Percentiles rank a stretch among this genome's conserved stretches.
These are phyloP conservation scores for Petaurus breviceps DNA, from an alignment of 2,113 vertebrate genomes.

Conservation along the genomic window DNA sequence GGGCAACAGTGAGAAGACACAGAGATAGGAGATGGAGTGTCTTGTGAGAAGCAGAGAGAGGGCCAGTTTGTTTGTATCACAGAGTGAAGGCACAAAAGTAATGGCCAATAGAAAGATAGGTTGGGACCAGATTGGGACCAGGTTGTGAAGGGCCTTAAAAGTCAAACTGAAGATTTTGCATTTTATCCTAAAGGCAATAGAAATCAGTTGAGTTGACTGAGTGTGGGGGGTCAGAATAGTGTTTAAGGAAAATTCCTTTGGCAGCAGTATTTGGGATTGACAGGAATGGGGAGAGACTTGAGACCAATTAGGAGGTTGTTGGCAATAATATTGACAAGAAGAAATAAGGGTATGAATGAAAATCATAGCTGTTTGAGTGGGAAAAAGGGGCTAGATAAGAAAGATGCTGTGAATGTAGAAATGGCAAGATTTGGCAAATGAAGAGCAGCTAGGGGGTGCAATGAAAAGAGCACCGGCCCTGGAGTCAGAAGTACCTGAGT, in stretches of 20 bases:
- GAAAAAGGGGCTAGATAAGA: not conserved
- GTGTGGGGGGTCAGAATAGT: not conserved
- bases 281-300: not conserved
- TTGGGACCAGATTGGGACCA: too few species aligned
- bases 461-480: too few species aligned
- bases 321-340: not conserved
- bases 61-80: too few species aligned
- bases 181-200: not conserved
- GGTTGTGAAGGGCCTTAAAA: too few species aligned
- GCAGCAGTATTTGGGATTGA: too few species aligned
- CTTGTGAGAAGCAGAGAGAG: too few species aligned
- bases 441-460: too few species aligned
- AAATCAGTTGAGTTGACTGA: not conserved
- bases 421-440: too few species aligned
- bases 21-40: too few species aligned
- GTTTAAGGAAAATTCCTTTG: not conserved
- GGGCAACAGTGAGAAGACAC: too few species aligned
- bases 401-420: not conserved
- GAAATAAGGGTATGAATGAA: not conserved
- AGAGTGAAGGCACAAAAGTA: not conserved
- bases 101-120: not conserved
- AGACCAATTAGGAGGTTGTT: not conserved
- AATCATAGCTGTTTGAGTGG: not conserved
- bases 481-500: too few species aligned
- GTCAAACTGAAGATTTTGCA: not conserved